Evolutionary conservation across 2,888 invertebrate genomes (phyloP).

Genomic region (Ophioninae sp.): DNA sequence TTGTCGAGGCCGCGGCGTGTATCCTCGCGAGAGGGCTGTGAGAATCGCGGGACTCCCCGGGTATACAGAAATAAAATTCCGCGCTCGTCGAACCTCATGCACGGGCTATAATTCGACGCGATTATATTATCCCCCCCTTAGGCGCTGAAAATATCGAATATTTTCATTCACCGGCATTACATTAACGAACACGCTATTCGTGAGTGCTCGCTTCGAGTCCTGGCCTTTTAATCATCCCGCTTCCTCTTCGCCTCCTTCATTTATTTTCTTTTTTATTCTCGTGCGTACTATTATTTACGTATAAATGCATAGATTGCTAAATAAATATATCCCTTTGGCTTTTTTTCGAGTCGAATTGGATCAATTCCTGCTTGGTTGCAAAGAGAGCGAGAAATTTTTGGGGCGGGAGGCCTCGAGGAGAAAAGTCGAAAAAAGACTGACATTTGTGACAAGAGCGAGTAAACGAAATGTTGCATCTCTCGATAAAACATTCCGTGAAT

Average conservation of each 20-base stretch:
- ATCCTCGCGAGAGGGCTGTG: constrained; percentile 34
- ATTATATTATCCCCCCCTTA: constrained; percentile 59
- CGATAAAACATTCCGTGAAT: not conserved
- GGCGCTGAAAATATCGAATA: constrained; percentile 42
- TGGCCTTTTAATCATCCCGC: constrained; percentile 10
- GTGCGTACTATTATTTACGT: not conserved
- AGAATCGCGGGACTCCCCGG: constrained; percentile 49
- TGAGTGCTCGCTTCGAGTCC: constrained; percentile 7
- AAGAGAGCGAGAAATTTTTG: too few species aligned
- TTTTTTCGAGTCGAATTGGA: too few species aligned
- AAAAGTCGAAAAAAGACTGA: too few species aligned
- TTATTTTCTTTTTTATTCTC: not conserved
- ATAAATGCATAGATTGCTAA: not conserved
- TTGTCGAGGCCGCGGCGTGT: constrained; percentile 36
- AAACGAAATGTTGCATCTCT: too few species aligned
- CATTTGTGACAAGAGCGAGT: too few species aligned
- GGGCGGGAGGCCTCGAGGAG: too few species aligned
- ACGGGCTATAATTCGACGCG: constrained; percentile 54
- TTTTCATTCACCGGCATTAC: constrained; percentile 27
- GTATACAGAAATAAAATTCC: constrained; percentile 50
- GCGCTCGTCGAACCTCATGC: constrained; percentile 40
- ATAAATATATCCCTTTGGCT: too few species aligned
- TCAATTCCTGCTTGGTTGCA: too few species aligned
- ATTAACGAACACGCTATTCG: constrained; percentile 39
- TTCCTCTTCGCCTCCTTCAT: not conserved